These are phyloP conservation scores for Tholera decimalis DNA, from an alignment of 2,888 invertebrate species.

Conservation along the genomic window DNA sequence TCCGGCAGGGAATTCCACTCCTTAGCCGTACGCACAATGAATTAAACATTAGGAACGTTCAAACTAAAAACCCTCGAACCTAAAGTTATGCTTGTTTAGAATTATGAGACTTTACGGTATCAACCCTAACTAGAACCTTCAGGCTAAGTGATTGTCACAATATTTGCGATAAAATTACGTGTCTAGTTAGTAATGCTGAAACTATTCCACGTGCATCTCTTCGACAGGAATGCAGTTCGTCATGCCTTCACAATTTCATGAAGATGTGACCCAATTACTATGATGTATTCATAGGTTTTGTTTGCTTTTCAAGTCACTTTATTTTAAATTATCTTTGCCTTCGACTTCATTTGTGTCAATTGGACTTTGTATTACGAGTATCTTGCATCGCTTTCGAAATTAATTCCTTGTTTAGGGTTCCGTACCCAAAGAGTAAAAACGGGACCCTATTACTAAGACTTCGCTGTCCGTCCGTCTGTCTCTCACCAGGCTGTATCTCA, in stretches of 20 bases:
- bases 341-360: too few species aligned
- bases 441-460: too few species aligned
- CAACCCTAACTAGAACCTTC: constrained; percentile 45
- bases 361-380: too few species aligned
- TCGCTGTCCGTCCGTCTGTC: too few species aligned
- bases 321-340: too few species aligned
- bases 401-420: too few species aligned
- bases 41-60: too few species aligned
- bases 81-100: too few species aligned
- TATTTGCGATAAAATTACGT: constrained; percentile 40
- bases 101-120: not conserved
- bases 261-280: constrained; percentile 33
- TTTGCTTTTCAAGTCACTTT: not conserved
- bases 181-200: constrained; percentile 46
- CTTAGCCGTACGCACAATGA: not conserved
- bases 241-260: constrained; percentile 27
- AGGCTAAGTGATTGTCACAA: constrained; percentile 23
- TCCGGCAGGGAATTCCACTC: not conserved
- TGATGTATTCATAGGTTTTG: constrained; percentile 6
- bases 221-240: constrained; percentile 49
- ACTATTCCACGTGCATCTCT: constrained; percentile 48
- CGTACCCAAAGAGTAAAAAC: too few species aligned
- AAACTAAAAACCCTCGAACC: too few species aligned
- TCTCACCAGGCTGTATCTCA: too few species aligned
- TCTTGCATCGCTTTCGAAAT: too few species aligned